A percentile compares a stretch with the other conserved stretches of the same genome.
Conservation (phyloP, 2,888 invertebrate genomes). For the Microctonus brassicae region DNA sequence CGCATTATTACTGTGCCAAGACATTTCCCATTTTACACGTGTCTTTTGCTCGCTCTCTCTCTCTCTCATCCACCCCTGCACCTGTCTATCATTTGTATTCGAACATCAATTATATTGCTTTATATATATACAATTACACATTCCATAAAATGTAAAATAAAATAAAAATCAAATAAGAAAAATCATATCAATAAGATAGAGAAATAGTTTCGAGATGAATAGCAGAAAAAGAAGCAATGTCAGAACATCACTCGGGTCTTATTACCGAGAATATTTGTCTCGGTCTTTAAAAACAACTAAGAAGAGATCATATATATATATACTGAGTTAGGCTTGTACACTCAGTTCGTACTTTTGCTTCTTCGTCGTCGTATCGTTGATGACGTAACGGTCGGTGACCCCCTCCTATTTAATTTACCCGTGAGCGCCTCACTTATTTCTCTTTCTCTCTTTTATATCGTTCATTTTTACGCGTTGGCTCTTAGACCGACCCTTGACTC, state of each 20-base stretch:
- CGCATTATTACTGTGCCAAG: conserved; percentile 25
- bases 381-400: conserved; percentile 69
- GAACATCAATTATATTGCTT: conserved; percentile 33
- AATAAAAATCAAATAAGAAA: too few relatives aligned
- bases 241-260: not conserved
- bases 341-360: conserved; percentile 46
- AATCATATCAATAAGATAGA: too few relatives aligned
- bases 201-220: not conserved
- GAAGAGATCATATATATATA: not conserved
- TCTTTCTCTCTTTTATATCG: conserved; percentile 36
- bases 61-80: not conserved
- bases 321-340: conserved; percentile 45
- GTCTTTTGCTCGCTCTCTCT: conserved; percentile 23
- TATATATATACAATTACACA: too few relatives aligned
- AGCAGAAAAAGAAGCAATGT: not conserved
- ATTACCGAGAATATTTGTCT: conserved; percentile 10
- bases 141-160: conserved; percentile 4
- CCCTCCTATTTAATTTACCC: conserved; percentile 54
- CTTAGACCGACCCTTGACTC: conserved; percentile 34
- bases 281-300: conserved; percentile 11
- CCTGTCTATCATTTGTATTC: not conserved
- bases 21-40: conserved; percentile 10
- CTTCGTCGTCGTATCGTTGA: conserved; percentile 52
- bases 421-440: conserved; percentile 45
- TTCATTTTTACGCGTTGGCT: not conserved